phyloP scores from a whole-genome alignment of 1,140 invertebrate genomes.

The Planococcus citri region DNA sequence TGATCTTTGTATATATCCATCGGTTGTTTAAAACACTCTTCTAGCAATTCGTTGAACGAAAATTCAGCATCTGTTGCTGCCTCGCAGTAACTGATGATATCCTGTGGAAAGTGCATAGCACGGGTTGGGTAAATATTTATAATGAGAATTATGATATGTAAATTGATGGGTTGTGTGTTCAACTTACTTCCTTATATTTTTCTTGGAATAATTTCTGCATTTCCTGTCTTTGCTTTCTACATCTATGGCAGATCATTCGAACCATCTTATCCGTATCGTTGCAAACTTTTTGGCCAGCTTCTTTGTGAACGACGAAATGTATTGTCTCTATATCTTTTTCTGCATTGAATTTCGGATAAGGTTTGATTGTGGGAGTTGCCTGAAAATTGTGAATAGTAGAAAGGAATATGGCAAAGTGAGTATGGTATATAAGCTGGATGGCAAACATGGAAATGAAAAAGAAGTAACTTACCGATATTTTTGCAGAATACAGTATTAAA shows the following conservation, averaged over 20 bases:
- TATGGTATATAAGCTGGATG: too few species aligned
- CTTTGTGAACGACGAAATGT: neutral
- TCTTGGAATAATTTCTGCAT: neutral
- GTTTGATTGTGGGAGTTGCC: neutral
- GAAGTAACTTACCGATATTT: too few species aligned
- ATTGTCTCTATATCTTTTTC: neutral
- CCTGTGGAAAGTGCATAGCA: too few species aligned
- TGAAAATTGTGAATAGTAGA: too few species aligned
- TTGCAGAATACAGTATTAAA: too few species aligned
- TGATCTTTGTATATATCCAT: neutral
- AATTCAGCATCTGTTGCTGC: neutral
- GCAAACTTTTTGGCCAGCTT: neutral
- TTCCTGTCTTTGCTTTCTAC: neutral
- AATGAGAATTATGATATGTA: too few species aligned
- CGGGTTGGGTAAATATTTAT: too few species aligned
- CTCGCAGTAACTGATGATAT: neutral
- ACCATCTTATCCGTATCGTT: neutral
- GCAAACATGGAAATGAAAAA: too few species aligned
- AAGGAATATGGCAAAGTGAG: too few species aligned
- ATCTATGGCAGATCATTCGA: neutral
- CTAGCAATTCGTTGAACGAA: neutral
- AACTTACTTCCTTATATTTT: neutral
- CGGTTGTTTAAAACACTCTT: neutral
- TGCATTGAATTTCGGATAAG: neutral
- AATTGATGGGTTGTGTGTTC: too few species aligned